Evolutionary conservation across 2,888 invertebrate species (phyloP), one percentile per base, ranked within the genome.

Genomic region (Lottia gigantea): DNA sequence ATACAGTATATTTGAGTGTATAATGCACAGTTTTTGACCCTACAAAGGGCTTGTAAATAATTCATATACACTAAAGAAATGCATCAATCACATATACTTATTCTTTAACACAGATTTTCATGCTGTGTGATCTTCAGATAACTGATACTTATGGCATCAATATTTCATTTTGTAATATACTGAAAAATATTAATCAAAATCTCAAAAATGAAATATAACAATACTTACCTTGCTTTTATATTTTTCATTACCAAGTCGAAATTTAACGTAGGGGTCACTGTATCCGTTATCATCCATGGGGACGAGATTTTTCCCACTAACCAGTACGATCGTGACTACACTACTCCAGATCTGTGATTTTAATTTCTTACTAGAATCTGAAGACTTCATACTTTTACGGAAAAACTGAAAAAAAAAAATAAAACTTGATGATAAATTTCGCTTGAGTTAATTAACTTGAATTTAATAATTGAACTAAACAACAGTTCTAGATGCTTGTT

Each of bases 291-390:
- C 92, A 86, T 96, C 95, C 92, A 95, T 94, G 0, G 94, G 93
- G 11, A 88, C 82, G 71, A 98, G 91, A 87, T 96, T 94, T 90
- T 93, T 95, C 15, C 96, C 98, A 89, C 98, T 97, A 31, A 98
- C 95, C 77, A 99, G 91, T n/a, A 98, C 94, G 80, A 98, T 95
- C 73, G 97, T 98, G 49, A 99, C 97, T 71, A 97, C 96, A 2
- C 96, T 95, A 87, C 95, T 96, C 98, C 98, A 98, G 87, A 97
- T 95, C 90, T 98, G 97, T 45, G 95, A 95, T 89, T 97, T 97
- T 68, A 96, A 90, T 74, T 87, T 87, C 74, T 86, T 86, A 40
- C 81, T 78, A 1, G 80, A 66, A 55, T 25, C 64, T 19, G 70
- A 55, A 46, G 31, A 23, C 15, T 66, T 40, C 26, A 71, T 46